Conservation (phyloP, 2,113 vertebrate species). For the Labeo rohita region DNA sequence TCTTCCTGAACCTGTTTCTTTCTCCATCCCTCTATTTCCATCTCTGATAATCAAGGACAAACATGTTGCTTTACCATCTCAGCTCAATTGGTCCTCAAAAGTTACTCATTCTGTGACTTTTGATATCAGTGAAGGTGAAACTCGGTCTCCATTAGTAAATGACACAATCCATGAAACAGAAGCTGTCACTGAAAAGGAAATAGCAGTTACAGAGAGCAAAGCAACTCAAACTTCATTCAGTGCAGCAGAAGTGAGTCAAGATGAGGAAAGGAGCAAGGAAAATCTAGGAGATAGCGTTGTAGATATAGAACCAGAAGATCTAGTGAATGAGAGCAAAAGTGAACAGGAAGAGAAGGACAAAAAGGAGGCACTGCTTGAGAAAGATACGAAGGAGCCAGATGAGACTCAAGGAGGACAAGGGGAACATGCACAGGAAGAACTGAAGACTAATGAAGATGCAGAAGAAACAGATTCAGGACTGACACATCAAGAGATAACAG, state of each 20-base stretch:
- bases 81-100: conserved; percentile 13
- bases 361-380: neutral
- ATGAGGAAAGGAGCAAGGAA: neutral
- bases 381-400: neutral
- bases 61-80: conserved; percentile 24
- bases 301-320: neutral
- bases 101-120: neutral
- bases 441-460: neutral
- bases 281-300: neutral
- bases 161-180: neutral
- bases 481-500: neutral
- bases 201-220: neutral
- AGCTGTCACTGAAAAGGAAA: neutral
- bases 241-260: neutral
- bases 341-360: neutral
- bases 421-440: conserved; percentile 7
- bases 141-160: neutral
- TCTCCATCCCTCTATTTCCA: neutral
- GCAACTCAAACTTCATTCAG: neutral
- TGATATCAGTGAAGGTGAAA: conserved; percentile 24
- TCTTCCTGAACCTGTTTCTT: neutral
- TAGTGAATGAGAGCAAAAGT: neutral
- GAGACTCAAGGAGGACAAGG: neutral
- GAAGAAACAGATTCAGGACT: neutral
- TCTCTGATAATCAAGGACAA: conserved; percentile 55